phyloP scores from a whole-genome alignment of 2,888 invertebrate species.

The Leucoma salicis region DNA sequence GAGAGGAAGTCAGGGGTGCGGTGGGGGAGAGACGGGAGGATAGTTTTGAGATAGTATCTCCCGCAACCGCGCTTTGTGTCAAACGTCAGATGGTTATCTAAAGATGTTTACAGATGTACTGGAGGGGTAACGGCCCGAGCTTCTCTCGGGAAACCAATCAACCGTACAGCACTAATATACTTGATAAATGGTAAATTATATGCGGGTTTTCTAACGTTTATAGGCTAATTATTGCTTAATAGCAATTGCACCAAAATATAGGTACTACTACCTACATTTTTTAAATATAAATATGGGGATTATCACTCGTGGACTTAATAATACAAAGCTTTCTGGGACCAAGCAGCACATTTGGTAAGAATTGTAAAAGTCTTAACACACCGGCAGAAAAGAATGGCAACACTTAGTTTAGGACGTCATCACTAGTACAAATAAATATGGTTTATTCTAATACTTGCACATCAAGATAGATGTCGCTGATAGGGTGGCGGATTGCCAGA shows the following conservation, averaged over 20 bases:
- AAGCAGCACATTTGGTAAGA: too few relatives aligned
- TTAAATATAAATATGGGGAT: too few relatives aligned
- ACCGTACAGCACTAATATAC: conserved; percentile 63
- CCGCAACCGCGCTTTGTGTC: conserved; percentile 80
- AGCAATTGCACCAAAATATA: conserved; percentile 9
- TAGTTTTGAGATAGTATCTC: conserved; percentile 77
- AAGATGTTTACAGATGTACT: conserved; percentile 81
- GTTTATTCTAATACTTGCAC: conserved; percentile 61
- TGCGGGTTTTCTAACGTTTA: conserved; percentile 42
- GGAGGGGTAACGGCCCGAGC: conserved; percentile 71
- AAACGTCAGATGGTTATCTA: conserved; percentile 79
- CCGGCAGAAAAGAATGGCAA: too few relatives aligned
- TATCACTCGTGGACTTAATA: too few relatives aligned
- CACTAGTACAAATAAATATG: conserved; percentile 14
- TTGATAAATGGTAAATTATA: conserved; percentile 69
- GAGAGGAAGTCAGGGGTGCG: conserved; percentile 59
- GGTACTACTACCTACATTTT: too few relatives aligned
- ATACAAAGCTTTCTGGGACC: too few relatives aligned
- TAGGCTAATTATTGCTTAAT: background rate
- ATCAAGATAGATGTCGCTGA: conserved; percentile 75
- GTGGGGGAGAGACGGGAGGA: conserved; percentile 51
- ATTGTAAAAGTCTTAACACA: too few relatives aligned
- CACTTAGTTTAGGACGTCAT: too few relatives aligned
- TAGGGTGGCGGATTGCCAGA: conserved; percentile 72
- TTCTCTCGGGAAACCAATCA: conserved; percentile 66